Base-by-base conservation (phyloP, 2,797 vertebrate species). In the Semotilus atromaculatus region DNA sequence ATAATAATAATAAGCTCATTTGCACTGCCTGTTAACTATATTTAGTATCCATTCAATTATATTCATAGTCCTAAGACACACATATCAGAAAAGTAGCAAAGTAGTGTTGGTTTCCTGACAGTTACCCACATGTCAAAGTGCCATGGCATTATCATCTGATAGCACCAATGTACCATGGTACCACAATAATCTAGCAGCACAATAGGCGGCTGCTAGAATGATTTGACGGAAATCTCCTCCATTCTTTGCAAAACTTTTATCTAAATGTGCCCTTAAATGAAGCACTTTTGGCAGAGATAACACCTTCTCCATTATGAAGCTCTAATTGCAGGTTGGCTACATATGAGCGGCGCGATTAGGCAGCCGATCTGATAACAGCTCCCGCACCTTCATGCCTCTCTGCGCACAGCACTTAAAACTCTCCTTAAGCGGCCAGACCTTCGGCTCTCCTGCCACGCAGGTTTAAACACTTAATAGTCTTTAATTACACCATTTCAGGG, bases 381-480 rank as follows among this genome's bases (percentile, higher is more conserved):
- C 82, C 38, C 79, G 80, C 87, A 89, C 86, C 86, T 88, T 83
- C 62, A 71, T 85, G 48, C 73, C 73, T 88, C 66, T 83, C 80
- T 80, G 80, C 72, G 14, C 58, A 55, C 64, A 84, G 85, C 85
- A 88, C 80, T 83, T 88, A 86, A 88, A 88, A 88, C 89, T 83
- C 60, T 86, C 85, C 82, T 80, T 73, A 88, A 86, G 82, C 75
- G 62, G 38, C 51, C 45, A 83, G 73, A 62, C 73, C 82, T 73
- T 45, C 72, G 53, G 66, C 85, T 85, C 76, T 83, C 67, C 80
- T 85, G 87, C 81, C 85, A 82, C 82, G 76, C 66, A 85, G 87
- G 83, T 89, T 91, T 90, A 90, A 91, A 90, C 68, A 80, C 89
- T 88, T 91, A 93, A 93, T 92, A 51, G 75, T 80, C 87, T 88